Conservation (phyloP, 2,797 vertebrate genomes). For the Paguma larvata region DNA sequence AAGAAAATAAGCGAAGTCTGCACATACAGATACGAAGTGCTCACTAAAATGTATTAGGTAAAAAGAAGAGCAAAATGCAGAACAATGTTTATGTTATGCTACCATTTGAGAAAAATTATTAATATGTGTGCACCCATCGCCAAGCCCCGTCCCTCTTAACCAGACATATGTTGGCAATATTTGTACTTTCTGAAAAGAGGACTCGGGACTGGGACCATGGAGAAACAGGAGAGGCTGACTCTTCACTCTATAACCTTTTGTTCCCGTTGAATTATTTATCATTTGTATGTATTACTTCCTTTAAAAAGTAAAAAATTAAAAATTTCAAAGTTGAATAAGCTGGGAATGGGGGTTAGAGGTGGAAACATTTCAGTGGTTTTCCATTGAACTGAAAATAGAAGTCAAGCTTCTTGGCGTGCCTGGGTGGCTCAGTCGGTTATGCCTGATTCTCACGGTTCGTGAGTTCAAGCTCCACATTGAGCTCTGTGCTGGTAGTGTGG, state of each 20-base stretch:
- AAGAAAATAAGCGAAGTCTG: too few species aligned
- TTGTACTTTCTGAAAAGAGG: not conserved
- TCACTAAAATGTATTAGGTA: too few species aligned
- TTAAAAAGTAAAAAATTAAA: not conserved
- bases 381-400: not conserved
- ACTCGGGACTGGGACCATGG: not conserved
- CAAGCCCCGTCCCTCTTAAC: not conserved
- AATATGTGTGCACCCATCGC: not conserved
- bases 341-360: not conserved
- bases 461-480: too few species aligned
- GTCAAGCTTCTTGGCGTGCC: too few species aligned
- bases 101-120: not conserved
- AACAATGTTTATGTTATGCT: too few species aligned
- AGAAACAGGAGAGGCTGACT: not conserved
- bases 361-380: not conserved
- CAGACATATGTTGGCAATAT: not conserved
- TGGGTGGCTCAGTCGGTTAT: too few species aligned
- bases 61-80: too few species aligned
- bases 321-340: not conserved
- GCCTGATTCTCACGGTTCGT: too few species aligned
- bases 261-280: not conserved
- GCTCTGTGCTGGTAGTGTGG: too few species aligned
- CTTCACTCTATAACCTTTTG: not conserved
- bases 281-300: not conserved
- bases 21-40: too few species aligned